Conservation (phyloP, 2,888 invertebrate species). For the Craniophora ligustri region DNA sequence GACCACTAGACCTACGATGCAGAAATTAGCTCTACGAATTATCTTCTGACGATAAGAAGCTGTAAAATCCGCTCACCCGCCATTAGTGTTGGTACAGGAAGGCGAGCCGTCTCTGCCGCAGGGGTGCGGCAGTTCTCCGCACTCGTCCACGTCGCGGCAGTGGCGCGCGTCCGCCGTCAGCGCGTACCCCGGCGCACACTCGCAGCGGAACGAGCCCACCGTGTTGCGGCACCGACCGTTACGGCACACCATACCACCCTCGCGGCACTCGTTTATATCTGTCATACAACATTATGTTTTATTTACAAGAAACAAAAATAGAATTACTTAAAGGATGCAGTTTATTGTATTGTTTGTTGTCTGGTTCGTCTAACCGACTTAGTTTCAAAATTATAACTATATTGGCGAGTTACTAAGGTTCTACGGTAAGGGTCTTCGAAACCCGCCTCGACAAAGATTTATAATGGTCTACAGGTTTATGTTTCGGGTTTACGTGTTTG, state of each 20-base stretch:
- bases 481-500: too few relatives aligned
- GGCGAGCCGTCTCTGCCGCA: constrained; percentile 80
- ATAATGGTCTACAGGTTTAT: too few relatives aligned
- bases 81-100: constrained; percentile 82
- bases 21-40: too few relatives aligned
- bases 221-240: constrained; percentile 95
- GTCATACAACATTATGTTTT: neutral
- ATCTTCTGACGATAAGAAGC: neutral
- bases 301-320: too few relatives aligned
- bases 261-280: constrained; percentile 95
- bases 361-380: too few relatives aligned
- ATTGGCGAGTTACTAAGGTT: too few relatives aligned
- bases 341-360: too few relatives aligned
- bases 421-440: too few relatives aligned
- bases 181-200: constrained; percentile 94
- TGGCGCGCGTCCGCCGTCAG: constrained; percentile 92
- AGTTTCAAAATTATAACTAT: too few relatives aligned
- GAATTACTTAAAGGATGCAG: too few relatives aligned
- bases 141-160: constrained; percentile 94
- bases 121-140: constrained; percentile 86
- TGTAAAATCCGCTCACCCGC: constrained; percentile 65
- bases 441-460: neutral
- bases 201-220: constrained; percentile 93
- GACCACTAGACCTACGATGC: too few relatives aligned
- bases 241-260: constrained; percentile 95